phyloP scores from a whole-genome alignment of 2,113 vertebrate species.

The Pteropus alecto region DNA sequence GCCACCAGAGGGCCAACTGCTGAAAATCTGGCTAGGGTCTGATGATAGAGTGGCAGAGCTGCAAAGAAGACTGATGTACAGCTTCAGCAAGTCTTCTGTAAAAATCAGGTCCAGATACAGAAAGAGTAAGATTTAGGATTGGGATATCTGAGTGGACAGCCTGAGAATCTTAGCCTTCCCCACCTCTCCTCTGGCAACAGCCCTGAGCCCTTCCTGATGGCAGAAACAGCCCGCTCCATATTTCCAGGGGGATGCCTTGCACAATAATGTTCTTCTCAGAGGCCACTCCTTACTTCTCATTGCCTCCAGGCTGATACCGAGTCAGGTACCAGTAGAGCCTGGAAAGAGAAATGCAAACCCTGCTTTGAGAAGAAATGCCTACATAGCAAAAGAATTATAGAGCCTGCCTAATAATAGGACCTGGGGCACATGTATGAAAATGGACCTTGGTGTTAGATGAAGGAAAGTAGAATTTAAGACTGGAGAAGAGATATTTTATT shows the following conservation, averaged over 20 bases:
- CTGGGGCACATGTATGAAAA: neutral
- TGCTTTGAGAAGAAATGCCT: neutral
- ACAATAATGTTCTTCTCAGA: too few relatives aligned
- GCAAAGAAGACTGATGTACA: too few relatives aligned
- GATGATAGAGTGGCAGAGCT: neutral
- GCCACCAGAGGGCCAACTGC: neutral
- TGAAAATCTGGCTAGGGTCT: neutral
- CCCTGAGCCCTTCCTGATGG: neutral
- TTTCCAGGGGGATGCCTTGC: neutral
- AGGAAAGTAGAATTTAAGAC: neutral
- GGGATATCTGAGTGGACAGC: neutral
- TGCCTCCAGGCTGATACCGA: neutral
- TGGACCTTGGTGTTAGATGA: neutral
- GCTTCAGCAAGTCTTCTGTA: neutral
- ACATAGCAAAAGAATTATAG: neutral
- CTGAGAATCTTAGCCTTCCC: neutral
- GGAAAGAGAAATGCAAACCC: neutral
- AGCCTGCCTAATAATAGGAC: neutral
- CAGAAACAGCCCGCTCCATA: neutral
- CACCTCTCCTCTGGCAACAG: too few relatives aligned
- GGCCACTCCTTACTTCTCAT: neutral
- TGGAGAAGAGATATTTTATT: neutral
- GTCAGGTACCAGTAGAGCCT: neutral
- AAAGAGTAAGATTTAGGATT: neutral
- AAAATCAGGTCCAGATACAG: neutral